Evolutionary conservation across 2,113 vertebrate genomes (phyloP), one percentile per base, ranked within the genome.

Genomic region (Fulica atra): DNA sequence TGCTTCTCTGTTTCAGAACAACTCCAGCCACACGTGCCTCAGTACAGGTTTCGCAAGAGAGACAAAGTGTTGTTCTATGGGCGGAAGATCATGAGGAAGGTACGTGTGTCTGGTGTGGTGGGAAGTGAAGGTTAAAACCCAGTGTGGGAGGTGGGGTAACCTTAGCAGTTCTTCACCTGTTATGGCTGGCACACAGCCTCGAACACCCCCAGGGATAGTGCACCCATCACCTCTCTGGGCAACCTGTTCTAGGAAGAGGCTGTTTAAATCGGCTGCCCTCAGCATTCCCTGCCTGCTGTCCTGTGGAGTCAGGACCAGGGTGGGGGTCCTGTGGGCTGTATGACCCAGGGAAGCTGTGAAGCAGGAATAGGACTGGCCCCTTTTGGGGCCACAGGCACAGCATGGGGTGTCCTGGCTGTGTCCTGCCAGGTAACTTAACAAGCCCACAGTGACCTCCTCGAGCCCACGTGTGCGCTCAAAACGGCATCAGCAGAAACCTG

Each of bases 21-120:
- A 60, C 97, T 92, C 9, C 98, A 98, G 90, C 97, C 98, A 0
- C 98, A 98, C 0, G 89, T 92, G 36, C 98, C 98, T 60, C 98
- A 98, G 69, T 99, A 99, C 96, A 98, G 99, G 33, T 99, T 99
- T 83, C 98, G 98, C 84, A 99, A 99, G 96, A 98, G 99, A 83
- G 99, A 99, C 98, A 99, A 99, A 92, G 98, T 99, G 59, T 98
- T 99, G 98, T 99, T 99, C 95, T 99, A 99, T 1, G 99, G 99
- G 29, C 96, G 99, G 59, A 99, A 99, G 98, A 99, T 99, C 93
- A 99, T 99, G 98, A 98, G 99, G 80, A 99, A 99, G 99, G 99
- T 99, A 84, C 88, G 63, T 2, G 5, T 11, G 2, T 20, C 56
- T 33, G 61, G 25, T 16, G 5, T 0, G 5, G 13, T 11, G 54